Percentiles rank a stretch among this genome's conserved stretches.
phyloP scores from a whole-genome alignment of 1,140 invertebrate species.

The Cydia amplana region DNA sequence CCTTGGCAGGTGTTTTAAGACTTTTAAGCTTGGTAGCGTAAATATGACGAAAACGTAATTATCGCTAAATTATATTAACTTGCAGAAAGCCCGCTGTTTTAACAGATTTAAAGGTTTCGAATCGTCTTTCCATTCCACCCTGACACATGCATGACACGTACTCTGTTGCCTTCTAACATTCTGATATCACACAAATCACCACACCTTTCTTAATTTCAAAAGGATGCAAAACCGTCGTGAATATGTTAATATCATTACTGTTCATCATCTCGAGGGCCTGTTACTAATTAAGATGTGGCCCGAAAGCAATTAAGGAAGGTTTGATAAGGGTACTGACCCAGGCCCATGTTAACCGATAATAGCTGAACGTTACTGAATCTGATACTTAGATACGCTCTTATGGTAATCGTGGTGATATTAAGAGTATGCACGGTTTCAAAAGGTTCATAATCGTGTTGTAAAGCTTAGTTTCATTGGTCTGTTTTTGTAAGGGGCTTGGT shows the following conservation, averaged over 20 bases:
- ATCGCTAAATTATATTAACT: too few relatives aligned
- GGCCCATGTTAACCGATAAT: neutral
- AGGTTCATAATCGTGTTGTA: constrained; percentile 5
- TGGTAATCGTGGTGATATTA: neutral
- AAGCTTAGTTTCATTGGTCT: neutral
- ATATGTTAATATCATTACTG: neutral
- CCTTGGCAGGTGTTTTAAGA: too few relatives aligned
- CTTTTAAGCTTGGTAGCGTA: too few relatives aligned
- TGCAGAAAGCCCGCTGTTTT: too few relatives aligned
- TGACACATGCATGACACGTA: too few relatives aligned
- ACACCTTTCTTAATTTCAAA: neutral
- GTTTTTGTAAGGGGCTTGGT: neutral
- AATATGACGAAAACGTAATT: too few relatives aligned
- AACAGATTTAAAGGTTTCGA: too few relatives aligned
- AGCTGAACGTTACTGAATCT: neutral
- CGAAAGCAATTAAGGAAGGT: constrained; percentile 13
- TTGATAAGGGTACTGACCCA: constrained; percentile 18
- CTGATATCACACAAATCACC: too few relatives aligned
- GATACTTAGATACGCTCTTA: neutral
- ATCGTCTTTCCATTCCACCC: too few relatives aligned
- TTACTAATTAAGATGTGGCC: constrained; percentile 7
- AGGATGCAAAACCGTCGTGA: neutral
- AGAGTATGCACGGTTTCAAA: neutral
- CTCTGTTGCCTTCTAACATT: neutral
- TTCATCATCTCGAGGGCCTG: constrained; percentile 5